phyloP scores from a whole-genome alignment of 2,888 invertebrate species.

The Mythimna vitellina region DNA sequence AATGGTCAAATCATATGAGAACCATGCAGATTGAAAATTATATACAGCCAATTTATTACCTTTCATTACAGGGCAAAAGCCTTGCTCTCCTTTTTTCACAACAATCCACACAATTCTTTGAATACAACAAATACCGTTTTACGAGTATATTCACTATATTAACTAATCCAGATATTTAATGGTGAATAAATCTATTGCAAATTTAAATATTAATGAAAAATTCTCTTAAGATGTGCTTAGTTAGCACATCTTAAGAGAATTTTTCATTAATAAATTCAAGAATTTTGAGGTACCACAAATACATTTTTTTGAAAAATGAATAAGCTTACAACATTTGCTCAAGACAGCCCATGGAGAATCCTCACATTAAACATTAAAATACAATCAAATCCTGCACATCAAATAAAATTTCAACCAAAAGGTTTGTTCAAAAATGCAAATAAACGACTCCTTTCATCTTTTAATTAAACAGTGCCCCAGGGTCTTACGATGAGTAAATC shows the following conservation, averaged over 20 bases:
- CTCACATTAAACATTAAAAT: not conserved
- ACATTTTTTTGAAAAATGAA: not conserved
- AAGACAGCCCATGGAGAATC: not conserved
- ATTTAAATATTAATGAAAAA: not conserved
- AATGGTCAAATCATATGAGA: no score
- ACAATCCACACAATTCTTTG: no score
- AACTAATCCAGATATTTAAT: not conserved
- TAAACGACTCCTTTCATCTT: constrained; percentile 24
- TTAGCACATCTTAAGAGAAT: no score
- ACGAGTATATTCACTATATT: not conserved
- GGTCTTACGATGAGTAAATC: constrained; percentile 32
- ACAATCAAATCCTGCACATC: constrained; percentile 20
- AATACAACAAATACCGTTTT: not conserved
- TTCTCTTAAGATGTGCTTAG: not conserved
- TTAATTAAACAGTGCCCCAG: constrained; percentile 35
- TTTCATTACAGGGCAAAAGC: no score
- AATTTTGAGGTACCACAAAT: not conserved
- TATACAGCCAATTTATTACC: no score
- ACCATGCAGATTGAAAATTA: no score
- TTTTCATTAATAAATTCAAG: no score
- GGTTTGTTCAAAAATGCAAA: constrained; percentile 19
- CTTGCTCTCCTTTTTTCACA: no score
- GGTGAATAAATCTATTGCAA: no score
- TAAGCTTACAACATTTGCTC: not conserved
- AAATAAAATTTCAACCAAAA: constrained; percentile 10